These are phyloP conservation scores for Lepus townsendii DNA, from an alignment of 2,797 vertebrate species.

Conservation along the genomic window DNA sequence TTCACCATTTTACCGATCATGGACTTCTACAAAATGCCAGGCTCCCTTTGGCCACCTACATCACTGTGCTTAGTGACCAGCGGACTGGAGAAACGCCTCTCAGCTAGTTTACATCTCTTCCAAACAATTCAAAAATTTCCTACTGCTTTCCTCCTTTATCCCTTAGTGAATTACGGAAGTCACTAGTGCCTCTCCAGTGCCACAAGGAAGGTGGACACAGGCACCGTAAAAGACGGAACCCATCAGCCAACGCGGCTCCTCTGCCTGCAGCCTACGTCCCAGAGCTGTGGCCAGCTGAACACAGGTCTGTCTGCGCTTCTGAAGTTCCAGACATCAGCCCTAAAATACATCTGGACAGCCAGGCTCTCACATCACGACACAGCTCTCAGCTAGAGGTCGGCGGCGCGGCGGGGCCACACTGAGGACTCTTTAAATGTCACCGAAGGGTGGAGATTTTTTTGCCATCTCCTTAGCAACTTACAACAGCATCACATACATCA, in stretches of 20 bases:
- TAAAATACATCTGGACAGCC: neutral
- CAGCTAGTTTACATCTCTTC: neutral
- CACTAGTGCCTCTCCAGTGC: neutral
- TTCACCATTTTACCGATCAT: neutral
- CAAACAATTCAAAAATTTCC: neutral
- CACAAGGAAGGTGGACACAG: neutral
- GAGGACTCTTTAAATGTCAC: neutral
- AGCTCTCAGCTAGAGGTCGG: neutral
- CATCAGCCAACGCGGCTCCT: neutral
- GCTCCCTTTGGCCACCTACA: neutral
- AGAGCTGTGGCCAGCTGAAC: neutral
- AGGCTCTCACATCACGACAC: neutral
- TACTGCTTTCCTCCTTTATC: neutral
- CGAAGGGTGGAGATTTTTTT: neutral
- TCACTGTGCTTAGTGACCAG: neutral
- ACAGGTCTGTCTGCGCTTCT: neutral
- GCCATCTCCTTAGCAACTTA: neutral
- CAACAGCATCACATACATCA: neutral
- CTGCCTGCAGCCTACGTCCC: neutral
- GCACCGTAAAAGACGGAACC: neutral
- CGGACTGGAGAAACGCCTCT: neutral
- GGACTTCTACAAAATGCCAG: neutral
- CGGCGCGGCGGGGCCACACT: neutral
- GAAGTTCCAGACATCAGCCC: neutral
- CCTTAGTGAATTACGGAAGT: neutral